These are phyloP conservation scores for Rhabditoides inermis DNA, from an alignment of 2,888 invertebrate genomes.

Conservation along the genomic window DNA sequence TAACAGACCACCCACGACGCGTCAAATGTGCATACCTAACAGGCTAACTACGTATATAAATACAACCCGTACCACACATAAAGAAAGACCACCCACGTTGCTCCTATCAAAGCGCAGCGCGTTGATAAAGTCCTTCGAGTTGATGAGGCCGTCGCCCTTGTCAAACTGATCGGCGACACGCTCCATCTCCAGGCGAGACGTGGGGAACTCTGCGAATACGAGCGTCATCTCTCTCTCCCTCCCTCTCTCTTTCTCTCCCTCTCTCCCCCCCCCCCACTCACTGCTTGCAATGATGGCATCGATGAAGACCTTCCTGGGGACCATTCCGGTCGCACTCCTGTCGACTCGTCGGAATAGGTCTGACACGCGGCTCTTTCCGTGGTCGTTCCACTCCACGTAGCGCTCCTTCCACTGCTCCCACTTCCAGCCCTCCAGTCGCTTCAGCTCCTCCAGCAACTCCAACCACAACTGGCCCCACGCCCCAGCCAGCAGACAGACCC, in stretches of 20 bases:
- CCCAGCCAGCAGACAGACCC: too few relatives aligned
- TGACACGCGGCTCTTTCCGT: constrained; percentile 70
- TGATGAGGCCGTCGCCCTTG: constrained; percentile 85
- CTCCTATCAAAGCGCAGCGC: constrained; percentile 61
- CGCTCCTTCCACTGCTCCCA: constrained; percentile 84
- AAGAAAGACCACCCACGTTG: constrained; percentile 29
- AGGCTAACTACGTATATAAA: too few relatives aligned
- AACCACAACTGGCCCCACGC: constrained; percentile 97
- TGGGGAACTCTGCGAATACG: constrained; percentile 74
- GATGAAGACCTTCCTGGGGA: constrained; percentile 90
- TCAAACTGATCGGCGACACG: constrained; percentile 97
- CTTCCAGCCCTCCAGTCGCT: constrained; percentile 93
- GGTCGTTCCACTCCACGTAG: constrained; percentile 44
- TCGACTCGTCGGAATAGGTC: constrained; percentile 98
- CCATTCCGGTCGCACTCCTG: constrained; percentile 89
- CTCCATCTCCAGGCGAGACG: constrained; percentile 93
- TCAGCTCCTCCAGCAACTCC: constrained; percentile 63
- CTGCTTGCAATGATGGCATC: constrained; percentile 94
- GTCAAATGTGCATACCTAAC: too few relatives aligned
- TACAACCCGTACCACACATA: too few relatives aligned
- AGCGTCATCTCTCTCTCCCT: too few relatives aligned
- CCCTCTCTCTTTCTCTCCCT: too few relatives aligned
- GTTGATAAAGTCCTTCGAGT: constrained; percentile 97
- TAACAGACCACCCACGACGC: too few relatives aligned
- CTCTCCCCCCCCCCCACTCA: too few relatives aligned